These are phyloP conservation scores for Clistopyga incitator DNA, from an alignment of 2,888 invertebrate species.

Conservation along the genomic window DNA sequence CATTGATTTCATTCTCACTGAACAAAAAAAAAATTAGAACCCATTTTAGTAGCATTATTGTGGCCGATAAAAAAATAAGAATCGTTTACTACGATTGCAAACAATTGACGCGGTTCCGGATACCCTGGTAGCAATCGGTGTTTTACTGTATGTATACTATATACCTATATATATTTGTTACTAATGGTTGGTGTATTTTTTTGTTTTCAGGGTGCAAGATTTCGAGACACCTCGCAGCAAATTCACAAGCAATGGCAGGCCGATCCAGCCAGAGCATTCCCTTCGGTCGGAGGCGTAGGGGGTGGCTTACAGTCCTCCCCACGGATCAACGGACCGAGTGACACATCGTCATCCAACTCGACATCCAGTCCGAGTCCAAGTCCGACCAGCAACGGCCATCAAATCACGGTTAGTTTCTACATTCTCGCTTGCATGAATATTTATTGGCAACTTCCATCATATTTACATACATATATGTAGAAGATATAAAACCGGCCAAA, in stretches of 20 bases:
- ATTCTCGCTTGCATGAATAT: conserved; percentile 34
- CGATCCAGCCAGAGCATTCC: conserved; percentile 82
- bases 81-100: no score
- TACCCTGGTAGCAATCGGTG: not conserved
- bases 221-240: conserved; percentile 91
- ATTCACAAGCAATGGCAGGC: conserved; percentile 89
- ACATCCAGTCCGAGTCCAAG: conserved; percentile 82
- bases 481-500: conserved; percentile 4
- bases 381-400: conserved; percentile 80
- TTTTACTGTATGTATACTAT: not conserved
- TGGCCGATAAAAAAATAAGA: no score
- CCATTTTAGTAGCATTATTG: no score
- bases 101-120: no score
- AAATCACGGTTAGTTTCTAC: conserved; percentile 77
- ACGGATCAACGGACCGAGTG: conserved; percentile 51
- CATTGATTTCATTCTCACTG: no score
- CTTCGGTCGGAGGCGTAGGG: conserved; percentile 79
- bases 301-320: conserved; percentile 55
- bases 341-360: conserved; percentile 75
- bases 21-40: no score
- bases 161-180: not conserved
- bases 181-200: not conserved
- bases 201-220: conserved; percentile 86
- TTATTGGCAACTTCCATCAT: conserved; percentile 25
- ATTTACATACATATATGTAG: not conserved